Evolutionary conservation across 2,888 invertebrate genomes (phyloP), one percentile per base, ranked within the genome.

Genomic region (Orthosia incerta): DNA sequence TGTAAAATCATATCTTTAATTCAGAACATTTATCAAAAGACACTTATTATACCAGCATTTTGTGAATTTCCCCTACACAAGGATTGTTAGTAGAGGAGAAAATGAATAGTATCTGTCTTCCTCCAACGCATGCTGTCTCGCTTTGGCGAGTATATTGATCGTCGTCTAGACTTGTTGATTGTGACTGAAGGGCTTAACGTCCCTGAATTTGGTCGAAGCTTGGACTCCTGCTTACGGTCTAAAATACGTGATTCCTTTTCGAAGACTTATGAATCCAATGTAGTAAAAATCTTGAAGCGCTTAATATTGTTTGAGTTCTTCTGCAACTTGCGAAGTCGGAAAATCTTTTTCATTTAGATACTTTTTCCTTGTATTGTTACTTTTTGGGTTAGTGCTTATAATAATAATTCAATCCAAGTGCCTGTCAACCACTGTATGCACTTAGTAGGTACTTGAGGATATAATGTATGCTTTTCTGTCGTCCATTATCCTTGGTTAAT

Each of bases 121-220:
- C 80, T 94, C 90, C 71, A 89, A 85, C 92, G 70, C 78, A 76
- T 86, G 86, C 89, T 83, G 82, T 92, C 94, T 90, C 92, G 89
- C 91, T 94, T 89, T 83, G 83, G 86, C 91, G 86, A 82, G 88
- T 90, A 92, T 96, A 96, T 96, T 96, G 96, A 96, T 96, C 95
- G 96, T 87, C 87, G 94, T 94, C 95, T 95, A 93, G 95, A 96
- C 96, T 95, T 95, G 96, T 95, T 95, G 95, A 96, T 95, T 93
- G 90, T 91, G 77, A 85, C 88, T 89, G 88, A 89, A 90, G 90
- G 90, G 91, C 88, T 91, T 90, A 87, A 87, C 87, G 88, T 90
- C 90, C 89, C 90, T 88, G 90, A 91, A 89, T 89, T 90, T 82
- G 84, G 77, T 67, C 83, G 79, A 76, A 61, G 66, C 73, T 82